Evolutionary conservation across 2,113 vertebrate species (phyloP).

Genomic region (Callopanchax toddi): DNA sequence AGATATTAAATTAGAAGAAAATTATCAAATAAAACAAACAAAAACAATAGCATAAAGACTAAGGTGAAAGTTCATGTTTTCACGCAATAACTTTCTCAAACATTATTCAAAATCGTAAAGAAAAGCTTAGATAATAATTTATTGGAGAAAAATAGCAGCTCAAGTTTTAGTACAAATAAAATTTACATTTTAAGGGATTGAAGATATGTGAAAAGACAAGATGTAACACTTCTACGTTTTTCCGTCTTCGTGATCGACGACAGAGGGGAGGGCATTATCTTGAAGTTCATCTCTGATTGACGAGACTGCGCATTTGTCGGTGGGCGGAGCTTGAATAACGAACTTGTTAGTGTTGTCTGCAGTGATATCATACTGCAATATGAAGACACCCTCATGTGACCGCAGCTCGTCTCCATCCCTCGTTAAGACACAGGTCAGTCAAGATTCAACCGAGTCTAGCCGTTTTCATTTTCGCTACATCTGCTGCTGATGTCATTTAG

Average conservation of each 20-base stretch:
- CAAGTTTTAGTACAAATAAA: not conserved
- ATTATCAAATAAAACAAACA: too few species aligned
- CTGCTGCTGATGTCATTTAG: slow-evolving; percentile 19
- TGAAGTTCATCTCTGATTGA: not conserved
- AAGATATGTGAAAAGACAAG: slow-evolving; percentile 16
- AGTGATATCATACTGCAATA: slow-evolving; percentile 71
- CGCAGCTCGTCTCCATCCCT: slow-evolving; percentile 34
- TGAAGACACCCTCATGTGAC: slow-evolving; percentile 48
- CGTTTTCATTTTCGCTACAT: not conserved
- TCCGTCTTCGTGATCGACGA: slow-evolving; percentile 21
- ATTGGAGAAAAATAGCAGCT: not conserved
- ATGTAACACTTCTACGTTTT: not conserved
- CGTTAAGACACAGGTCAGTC: slow-evolving; percentile 61
- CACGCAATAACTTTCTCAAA: too few species aligned
- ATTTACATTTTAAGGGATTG: not conserved
- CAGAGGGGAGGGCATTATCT: slow-evolving; percentile 22
- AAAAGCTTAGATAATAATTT: not conserved
- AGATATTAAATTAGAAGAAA: too few species aligned
- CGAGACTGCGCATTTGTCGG: slow-evolving; percentile 9
- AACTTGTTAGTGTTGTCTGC: slow-evolving; percentile 62
- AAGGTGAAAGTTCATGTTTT: too few species aligned
- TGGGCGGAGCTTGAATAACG: slow-evolving; percentile 50
- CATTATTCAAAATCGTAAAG: not conserved
- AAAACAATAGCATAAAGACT: too few species aligned
- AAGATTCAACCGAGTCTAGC: not conserved